Percentiles rank a stretch among this genome's conserved stretches.
phyloP scores from a whole-genome alignment of 2,888 invertebrate genomes.

The Abscondita cerata region DNA sequence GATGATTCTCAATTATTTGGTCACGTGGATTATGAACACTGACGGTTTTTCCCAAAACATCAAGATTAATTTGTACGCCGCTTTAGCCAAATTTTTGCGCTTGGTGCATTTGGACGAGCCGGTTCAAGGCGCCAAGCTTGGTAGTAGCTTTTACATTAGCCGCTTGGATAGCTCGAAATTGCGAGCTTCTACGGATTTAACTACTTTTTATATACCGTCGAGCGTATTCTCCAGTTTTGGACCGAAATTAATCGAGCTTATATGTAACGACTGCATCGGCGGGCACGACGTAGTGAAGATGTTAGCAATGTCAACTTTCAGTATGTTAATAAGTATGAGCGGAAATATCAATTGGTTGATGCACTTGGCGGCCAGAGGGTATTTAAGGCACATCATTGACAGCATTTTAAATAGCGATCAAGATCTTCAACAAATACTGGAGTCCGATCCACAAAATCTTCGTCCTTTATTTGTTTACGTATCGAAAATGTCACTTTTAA shows the following conservation, averaged over 20 bases:
- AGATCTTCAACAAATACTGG: slow-evolving; percentile 69
- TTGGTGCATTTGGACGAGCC: slow-evolving; percentile 66
- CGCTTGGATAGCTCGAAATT: slow-evolving; percentile 68
- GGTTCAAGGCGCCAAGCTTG: slow-evolving; percentile 46
- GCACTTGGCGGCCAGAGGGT: slow-evolving; percentile 69
- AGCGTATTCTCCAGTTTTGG: slow-evolving; percentile 78
- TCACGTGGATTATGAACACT: slow-evolving; percentile 84
- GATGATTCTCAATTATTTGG: slow-evolving; percentile 75
- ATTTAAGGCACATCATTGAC: slow-evolving; percentile 83
- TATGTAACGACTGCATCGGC: slow-evolving; percentile 87
- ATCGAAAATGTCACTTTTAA: slow-evolving; percentile 82
- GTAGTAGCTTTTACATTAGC: slow-evolving; percentile 66
- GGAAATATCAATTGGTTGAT: slow-evolving; percentile 71
- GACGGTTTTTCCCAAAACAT: slow-evolving; percentile 84
- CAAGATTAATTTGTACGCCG: slow-evolving; percentile 85
- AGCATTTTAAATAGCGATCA: slow-evolving; percentile 79
- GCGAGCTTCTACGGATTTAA: slow-evolving; percentile 51
- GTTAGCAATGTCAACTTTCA: slow-evolving; percentile 83
- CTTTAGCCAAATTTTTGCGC: slow-evolving; percentile 80
- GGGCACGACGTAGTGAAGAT: slow-evolving; percentile 91
- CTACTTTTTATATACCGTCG: slow-evolving; percentile 59
- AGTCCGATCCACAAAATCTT: slow-evolving; percentile 71
- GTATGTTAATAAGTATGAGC: slow-evolving; percentile 78
- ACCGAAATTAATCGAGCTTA: slow-evolving; percentile 78
- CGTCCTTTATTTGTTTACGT: slow-evolving; percentile 86